Evolutionary conservation across 2,888 invertebrate genomes (phyloP), one percentile per base, ranked within the genome.

Genomic region (Leucania comma): DNA sequence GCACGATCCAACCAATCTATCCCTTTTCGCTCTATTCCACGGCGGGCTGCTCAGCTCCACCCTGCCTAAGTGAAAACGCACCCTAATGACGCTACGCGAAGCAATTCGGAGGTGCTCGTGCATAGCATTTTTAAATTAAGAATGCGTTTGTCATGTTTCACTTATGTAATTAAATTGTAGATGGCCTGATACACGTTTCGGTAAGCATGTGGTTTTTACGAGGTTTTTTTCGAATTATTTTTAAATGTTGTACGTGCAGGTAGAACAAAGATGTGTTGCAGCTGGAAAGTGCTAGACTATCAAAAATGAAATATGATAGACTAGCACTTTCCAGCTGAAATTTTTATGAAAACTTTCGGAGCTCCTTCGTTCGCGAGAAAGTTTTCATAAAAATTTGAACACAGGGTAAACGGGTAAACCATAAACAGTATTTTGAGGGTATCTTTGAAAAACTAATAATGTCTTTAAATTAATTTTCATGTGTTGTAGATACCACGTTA

Each of bases 91-190:
- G 72, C 75, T 72, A 78, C 78, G 77, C 80, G 64, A 81, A 72
- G 77, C 66, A 81, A 76, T 75, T 75, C 67, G 65, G 64, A 82
- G 81, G 87, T 68, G 83, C 70, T 85, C 87, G 88, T 87, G 89
- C 88, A 87, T 89, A 83, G 78, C 86, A 88, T 86, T 88, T 87
- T 78, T 66, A 82, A 89, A 90, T 90, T 90, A 89, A 84, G 88
- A 89, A 85, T 79, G 71, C 75, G 80, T 90, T 88, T 80, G 85
- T 89, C 87, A 85, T 82, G 79, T 75, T 81, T 67, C 62, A 75
- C 51, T 78, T 81, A 71, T 57, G 71, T 69, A 61, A 83, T 82
- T 77, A 56, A 64, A 58, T 57, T 70, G 50, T 63, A 68, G 57
- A 65, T 70, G 64, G 59, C 75, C 72, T 46, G 69, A 59, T 59